These are phyloP conservation scores for Acanthaster planci DNA, from an alignment of 35 echinoderm and acorn worm genomes.

Conservation along the genomic window DNA sequence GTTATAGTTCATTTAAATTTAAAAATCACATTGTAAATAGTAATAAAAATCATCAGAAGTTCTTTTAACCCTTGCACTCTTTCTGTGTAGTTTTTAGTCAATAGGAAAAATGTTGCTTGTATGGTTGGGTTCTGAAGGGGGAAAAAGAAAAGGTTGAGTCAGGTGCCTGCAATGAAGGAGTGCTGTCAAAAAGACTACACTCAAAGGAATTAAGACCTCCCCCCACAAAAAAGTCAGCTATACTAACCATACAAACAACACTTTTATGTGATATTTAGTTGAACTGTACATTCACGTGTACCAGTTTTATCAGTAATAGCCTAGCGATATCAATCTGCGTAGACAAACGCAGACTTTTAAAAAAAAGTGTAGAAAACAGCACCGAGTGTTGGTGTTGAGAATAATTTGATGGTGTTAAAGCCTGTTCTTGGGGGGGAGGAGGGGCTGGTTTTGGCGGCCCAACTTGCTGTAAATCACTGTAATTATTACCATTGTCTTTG, in stretches of 20 bases:
- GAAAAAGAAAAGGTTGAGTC: too few relatives aligned
- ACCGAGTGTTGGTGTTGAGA: not conserved
- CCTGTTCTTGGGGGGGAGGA: not conserved
- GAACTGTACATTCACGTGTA: constrained; percentile 24
- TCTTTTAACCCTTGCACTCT: constrained; percentile 25
- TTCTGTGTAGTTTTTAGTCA: constrained; percentile 3
- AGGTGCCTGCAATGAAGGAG: too few relatives aligned
- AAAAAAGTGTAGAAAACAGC: constrained; percentile 10
- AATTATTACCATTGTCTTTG: constrained; percentile 29
- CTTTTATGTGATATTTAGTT: not conserved
- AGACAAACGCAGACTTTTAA: constrained; percentile 12
- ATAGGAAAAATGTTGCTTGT: constrained; percentile 6
- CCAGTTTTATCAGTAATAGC: constrained; percentile 12
- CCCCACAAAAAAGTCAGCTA: not conserved
- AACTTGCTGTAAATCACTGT: constrained; percentile 11
- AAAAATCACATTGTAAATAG: constrained; percentile 22
- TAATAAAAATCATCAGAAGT: constrained; percentile 11
- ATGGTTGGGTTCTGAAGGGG: too few relatives aligned
- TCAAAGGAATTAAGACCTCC: not conserved
- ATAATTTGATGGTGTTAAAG: not conserved
- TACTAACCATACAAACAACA: constrained; percentile 2
- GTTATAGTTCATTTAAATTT: constrained; percentile 18
- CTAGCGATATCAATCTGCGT: constrained; percentile 10
- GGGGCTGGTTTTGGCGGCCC: not conserved
- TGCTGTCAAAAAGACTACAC: too few relatives aligned